Evolutionary conservation across 2,888 invertebrate species (phyloP).

Genomic region (Parthenolecanium corni): DNA sequence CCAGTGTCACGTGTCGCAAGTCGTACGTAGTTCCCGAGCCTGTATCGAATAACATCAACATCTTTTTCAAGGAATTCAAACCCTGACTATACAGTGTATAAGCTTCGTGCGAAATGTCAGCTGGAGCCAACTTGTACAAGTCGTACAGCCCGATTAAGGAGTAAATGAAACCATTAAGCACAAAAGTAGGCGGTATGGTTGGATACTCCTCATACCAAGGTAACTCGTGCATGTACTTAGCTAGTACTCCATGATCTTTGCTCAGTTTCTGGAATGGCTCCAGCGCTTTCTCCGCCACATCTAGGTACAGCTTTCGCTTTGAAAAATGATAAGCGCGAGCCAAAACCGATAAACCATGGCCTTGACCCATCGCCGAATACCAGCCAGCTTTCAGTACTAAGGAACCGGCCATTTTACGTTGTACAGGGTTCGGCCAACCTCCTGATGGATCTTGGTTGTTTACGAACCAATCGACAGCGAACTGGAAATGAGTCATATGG

Average conservation of each 20-base stretch:
- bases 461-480: slow-evolving; percentile 88
- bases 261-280: slow-evolving; percentile 63
- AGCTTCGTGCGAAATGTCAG: slow-evolving; percentile 57
- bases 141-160: slow-evolving; percentile 83
- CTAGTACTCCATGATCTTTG: slow-evolving; percentile 67
- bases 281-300: slow-evolving; percentile 68
- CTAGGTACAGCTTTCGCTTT: slow-evolving; percentile 61
- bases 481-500: slow-evolving; percentile 82
- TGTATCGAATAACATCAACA: slow-evolving; percentile 85
- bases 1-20: slow-evolving; percentile 80
- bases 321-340: slow-evolving; percentile 78
- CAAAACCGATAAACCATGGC: slow-evolving; percentile 90
- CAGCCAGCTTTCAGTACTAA: slow-evolving; percentile 74
- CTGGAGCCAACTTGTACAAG: slow-evolving; percentile 66
- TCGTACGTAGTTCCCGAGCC: slow-evolving; percentile 94
- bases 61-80: slow-evolving; percentile 70
- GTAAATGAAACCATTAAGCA: slow-evolving; percentile 97
- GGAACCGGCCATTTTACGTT: slow-evolving; percentile 58
- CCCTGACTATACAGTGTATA: slow-evolving; percentile 69
- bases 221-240: slow-evolving; percentile 71
- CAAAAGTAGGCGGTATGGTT: slow-evolving; percentile 84
- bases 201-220: slow-evolving; percentile 93
- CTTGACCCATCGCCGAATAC: slow-evolving; percentile 98
- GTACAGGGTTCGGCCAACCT: slow-evolving; percentile 87
- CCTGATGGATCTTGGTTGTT: slow-evolving; percentile 72